Percentiles rank a stretch among this genome's conserved stretches.
These are phyloP conservation scores for Perdita meconis DNA, from an alignment of 2,888 invertebrate species.

Conservation along the genomic window DNA sequence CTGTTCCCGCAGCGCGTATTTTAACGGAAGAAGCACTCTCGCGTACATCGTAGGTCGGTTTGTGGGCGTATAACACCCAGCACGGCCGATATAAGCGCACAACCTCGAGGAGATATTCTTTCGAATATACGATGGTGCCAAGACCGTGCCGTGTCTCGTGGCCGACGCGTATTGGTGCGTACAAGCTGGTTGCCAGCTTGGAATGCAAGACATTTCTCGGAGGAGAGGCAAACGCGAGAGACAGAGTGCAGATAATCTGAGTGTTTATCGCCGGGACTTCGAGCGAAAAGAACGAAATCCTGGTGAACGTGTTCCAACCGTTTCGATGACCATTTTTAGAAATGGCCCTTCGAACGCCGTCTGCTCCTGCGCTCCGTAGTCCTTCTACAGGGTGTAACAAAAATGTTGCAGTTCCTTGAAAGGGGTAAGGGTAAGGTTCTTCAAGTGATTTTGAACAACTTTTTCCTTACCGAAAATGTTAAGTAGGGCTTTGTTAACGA, in stretches of 20 bases:
- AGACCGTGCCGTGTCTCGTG: conserved; percentile 31
- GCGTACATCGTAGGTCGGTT: conserved; percentile 40
- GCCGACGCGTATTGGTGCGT: conserved; percentile 24
- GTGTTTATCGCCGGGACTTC: conserved; percentile 73
- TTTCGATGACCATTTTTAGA: conserved; percentile 55
- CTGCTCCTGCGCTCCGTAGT: not conserved
- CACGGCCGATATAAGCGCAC: conserved; percentile 43
- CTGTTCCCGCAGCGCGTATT: conserved; percentile 52
- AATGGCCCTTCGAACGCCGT: not conserved
- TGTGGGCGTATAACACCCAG: conserved; percentile 56
- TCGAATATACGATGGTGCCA: conserved; percentile 67
- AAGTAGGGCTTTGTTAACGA: too few relatives aligned
- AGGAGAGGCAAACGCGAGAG: conserved; percentile 33
- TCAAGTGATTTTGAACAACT: too few relatives aligned
- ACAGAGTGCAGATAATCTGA: conserved; percentile 78
- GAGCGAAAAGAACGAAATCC: conserved; percentile 59
- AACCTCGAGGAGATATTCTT: conserved; percentile 63
- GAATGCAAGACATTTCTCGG: conserved; percentile 67
- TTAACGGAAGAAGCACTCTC: conserved; percentile 39
- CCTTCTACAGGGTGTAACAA: too few relatives aligned
- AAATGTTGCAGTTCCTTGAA: too few relatives aligned
- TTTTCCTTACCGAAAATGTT: too few relatives aligned
- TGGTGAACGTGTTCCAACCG: conserved; percentile 42
- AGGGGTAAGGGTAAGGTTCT: too few relatives aligned
- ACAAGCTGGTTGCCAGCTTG: conserved; percentile 44